Base-by-base conservation (phyloP, 1,140 invertebrate species). In the Drosophila trapezifrons region DNA sequence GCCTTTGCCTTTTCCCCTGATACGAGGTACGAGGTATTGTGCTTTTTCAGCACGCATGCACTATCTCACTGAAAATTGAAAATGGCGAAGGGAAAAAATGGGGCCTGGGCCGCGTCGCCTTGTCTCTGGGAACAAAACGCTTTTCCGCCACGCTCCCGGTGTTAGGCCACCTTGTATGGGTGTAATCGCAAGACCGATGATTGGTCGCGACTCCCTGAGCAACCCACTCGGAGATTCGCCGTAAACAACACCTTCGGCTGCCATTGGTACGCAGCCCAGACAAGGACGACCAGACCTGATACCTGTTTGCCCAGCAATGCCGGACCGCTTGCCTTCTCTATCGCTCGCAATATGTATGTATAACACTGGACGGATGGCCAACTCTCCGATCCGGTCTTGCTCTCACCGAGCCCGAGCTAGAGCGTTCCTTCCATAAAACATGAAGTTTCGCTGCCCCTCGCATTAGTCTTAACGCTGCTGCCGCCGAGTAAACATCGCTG, bases 401-500 rank as follows among this genome's bases (percentile, higher is more conserved):
- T 37, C 40, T 56, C 58, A 58, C 17, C n/a, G 13, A 9, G 45
- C 54, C 27, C 55, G 17, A 45, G 55, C 40, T 45, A 20, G 7
- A 13, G 45, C 45, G 37, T 37, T 38, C 58, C 80, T 74, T 77
- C 67, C 66, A 85, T 84, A 80, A 77, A 84, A 76, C 81, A 72
- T 72, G 73, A 65, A 69, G 74, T 67, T 69, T 65, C 7, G 56
- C 51, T 47, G 46, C 59, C 60, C 66, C 71, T 73, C 59, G 42
- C 62, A 70, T 58, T 79, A 84, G 81, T 84, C 63, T 27, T 35
- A 67, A 67, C 43, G 58, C 52, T 66, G 78, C 71, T 66, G 67
- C 54, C 82, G 74, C 29, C 78, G 82, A 81, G 75, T 78, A 65
- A 77, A 74, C 82, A 78, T 71, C 74, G 81, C 73, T 63, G 82